Percentiles rank a stretch among this genome's conserved stretches.
These are phyloP conservation scores for Chamaetylas fuelleborni DNA, from an alignment of 2,113 vertebrate genomes.

Conservation along the genomic window DNA sequence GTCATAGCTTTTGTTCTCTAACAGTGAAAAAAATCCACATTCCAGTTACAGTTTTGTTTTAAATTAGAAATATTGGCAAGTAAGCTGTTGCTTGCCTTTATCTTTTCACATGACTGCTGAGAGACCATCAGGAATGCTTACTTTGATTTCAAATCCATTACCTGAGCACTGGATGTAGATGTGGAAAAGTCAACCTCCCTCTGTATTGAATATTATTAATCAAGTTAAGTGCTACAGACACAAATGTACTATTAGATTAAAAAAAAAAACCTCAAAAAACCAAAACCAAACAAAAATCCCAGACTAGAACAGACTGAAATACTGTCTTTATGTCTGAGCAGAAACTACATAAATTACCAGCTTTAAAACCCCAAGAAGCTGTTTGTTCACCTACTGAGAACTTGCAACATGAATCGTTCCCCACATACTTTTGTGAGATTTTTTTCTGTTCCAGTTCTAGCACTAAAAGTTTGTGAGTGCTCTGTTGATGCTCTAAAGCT, in stretches of 20 bases:
- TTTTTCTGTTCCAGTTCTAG: background rate
- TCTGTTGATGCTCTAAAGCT: background rate
- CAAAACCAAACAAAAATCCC: background rate
- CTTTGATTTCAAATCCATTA: background rate
- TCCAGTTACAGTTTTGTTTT: background rate
- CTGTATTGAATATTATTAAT: background rate
- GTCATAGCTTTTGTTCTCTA: background rate
- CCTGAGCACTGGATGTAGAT: background rate
- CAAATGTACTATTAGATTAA: background rate
- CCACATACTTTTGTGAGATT: background rate
- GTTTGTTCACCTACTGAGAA: background rate
- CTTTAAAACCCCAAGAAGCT: background rate
- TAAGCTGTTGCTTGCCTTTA: background rate
- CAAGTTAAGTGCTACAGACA: background rate
- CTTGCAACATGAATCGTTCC: background rate
- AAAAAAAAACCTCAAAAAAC: background rate
- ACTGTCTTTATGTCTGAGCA: background rate
- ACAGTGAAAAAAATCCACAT: background rate
- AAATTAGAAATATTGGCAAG: background rate
- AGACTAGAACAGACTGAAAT: background rate
- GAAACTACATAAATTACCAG: background rate
- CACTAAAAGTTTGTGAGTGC: background rate
- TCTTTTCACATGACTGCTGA: background rate
- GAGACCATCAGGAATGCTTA: background rate
- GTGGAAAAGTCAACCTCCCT: background rate